Evolutionary conservation across 2,888 invertebrate genomes (phyloP).

Genomic region (Mythimna lalbum): DNA sequence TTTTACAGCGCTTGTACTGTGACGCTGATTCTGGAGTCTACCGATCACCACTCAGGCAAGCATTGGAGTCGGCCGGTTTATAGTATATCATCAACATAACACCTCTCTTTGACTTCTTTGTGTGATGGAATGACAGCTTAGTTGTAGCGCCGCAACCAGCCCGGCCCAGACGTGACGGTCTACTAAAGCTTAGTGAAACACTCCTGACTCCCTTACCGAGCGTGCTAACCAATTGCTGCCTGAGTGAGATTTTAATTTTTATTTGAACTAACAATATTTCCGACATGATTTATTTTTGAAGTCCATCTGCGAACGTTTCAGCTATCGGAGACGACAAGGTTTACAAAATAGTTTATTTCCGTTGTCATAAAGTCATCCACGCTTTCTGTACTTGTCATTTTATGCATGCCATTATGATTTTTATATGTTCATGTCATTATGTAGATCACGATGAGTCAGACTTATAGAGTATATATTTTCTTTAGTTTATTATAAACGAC

Average conservation of each 20-base stretch:
- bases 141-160: conserved; percentile 78
- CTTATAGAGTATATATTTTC: conserved; percentile 70
- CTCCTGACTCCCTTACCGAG: conserved; percentile 77
- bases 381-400: conserved; percentile 79
- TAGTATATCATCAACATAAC: conserved; percentile 89
- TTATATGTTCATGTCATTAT: conserved; percentile 78
- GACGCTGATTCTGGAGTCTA: conserved; percentile 93
- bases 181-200: conserved; percentile 77
- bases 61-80: conserved; percentile 91
- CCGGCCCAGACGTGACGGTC: conserved; percentile 70
- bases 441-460: conserved; percentile 73
- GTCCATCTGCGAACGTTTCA: conserved; percentile 80
- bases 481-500: conserved; percentile 75
- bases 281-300: conserved; percentile 89
- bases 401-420: conserved; percentile 87
- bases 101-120: conserved; percentile 84
- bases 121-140: conserved; percentile 90
- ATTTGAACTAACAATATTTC: conserved; percentile 82
- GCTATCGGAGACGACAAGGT: conserved; percentile 62
- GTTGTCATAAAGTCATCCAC: conserved; percentile 67
- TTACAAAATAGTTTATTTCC: conserved; percentile 64
- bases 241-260: conserved; percentile 86
- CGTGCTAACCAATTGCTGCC: conserved; percentile 90
- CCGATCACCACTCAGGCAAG: conserved; percentile 95
- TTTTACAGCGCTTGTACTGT: conserved; percentile 95